Base-by-base conservation (phyloP, 2,888 invertebrate genomes). In the Tetragnatha montana region DNA sequence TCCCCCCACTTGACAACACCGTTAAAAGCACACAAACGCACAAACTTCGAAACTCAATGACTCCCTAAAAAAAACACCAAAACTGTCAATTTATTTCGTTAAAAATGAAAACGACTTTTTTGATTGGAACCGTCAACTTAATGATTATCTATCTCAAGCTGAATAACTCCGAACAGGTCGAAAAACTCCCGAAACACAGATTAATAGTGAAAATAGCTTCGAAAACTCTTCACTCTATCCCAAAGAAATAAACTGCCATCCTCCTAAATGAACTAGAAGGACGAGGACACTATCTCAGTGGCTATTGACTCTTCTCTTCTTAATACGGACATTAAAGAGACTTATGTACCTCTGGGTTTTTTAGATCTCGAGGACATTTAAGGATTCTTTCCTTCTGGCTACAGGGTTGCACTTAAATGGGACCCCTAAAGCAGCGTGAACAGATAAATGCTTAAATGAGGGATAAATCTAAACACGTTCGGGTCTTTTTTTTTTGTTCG, bases 291-390 rank as follows among this genome's bases (percentile, higher is more conserved):
- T 84, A 84, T 76, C 83, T 76, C 60, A 84, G 35, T 35, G 35
- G 76, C 76, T 68, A 74, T 76, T 76, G 60, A 76, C 83, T 76
- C 50, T 12, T 50, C 50, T 75, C 74, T 49, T 76, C 69, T 84
- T 84, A 84, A 84, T 76, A 69, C 83, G 69, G 21, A 75, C 83
- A 84, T 84, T 84, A 84, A 84, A 84, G 76, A 68, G 75, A 76
- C 83, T 84, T 84, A 82, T 82, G 73, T 35, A 76, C 76, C 75
- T 75, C 75, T 75, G 49, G 50, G 76, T 84, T 84, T 68, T 73
- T 22, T 21, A 73, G 68, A 75, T 60, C 79, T 82, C 74, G 83
- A 69, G 83, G 76, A 76, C 76, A 84, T 84, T 84, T 76, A 60
- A 17, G 75, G 75, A 76, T 84, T 68, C 60, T 17, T 17, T 60